These are phyloP conservation scores for Siniperca chuatsi DNA, from an alignment of 2,113 vertebrate genomes.

Conservation along the genomic window DNA sequence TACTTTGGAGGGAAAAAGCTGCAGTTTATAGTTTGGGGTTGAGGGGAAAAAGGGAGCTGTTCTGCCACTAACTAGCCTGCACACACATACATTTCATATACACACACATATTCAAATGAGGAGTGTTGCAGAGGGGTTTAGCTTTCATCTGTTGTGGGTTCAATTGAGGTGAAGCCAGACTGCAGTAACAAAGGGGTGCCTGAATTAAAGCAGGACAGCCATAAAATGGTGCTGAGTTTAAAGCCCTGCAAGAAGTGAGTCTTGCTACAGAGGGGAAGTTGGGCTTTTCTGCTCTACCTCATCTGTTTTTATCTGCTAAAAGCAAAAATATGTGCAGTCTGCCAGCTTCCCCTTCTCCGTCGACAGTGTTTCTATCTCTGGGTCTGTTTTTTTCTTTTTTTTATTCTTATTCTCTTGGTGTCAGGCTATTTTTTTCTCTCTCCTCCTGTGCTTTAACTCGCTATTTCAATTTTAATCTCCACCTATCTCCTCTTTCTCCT, in stretches of 20 bases:
- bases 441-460: not conserved
- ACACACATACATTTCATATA: not conserved
- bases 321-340: slow-evolving; percentile 18
- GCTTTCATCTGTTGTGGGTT: slow-evolving; percentile 55
- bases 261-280: slow-evolving; percentile 27
- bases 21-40: slow-evolving; percentile 11
- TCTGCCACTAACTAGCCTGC: not conserved
- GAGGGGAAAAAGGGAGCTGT: not conserved
- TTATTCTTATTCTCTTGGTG: not conserved
- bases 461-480: not conserved
- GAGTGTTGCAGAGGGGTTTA: slow-evolving; percentile 37
- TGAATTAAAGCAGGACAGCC: slow-evolving; percentile 51
- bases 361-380: not conserved
- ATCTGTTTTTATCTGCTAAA: slow-evolving; percentile 49
- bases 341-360: not conserved
- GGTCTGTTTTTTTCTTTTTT: not conserved
- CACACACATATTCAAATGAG: slow-evolving; percentile 49
- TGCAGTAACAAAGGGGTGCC: slow-evolving; percentile 54
- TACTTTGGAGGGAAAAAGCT: slow-evolving; percentile 8
- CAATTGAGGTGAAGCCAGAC: slow-evolving; percentile 51
- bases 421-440: not conserved
- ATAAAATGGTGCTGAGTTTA: slow-evolving; percentile 43
- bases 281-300: slow-evolving; percentile 33
- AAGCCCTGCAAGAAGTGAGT: slow-evolving; percentile 28
- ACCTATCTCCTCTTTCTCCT: not conserved